phyloP scores from a whole-genome alignment of 1,140 invertebrate genomes.

The Carcinoscorpius rotundicauda region DNA sequence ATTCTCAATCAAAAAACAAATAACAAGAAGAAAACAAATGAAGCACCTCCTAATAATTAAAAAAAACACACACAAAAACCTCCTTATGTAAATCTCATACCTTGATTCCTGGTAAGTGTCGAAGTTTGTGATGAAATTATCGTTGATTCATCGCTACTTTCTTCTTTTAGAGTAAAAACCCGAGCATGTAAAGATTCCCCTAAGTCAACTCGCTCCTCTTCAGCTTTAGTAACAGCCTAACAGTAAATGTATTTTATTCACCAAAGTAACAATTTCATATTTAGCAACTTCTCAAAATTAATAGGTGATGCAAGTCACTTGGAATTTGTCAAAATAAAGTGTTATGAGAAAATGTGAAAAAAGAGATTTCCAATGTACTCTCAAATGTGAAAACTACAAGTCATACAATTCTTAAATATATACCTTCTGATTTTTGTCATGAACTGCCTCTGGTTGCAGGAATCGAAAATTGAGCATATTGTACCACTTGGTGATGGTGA shows the following conservation, averaged over 20 bases:
- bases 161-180: constrained; percentile 44
- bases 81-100: constrained; percentile 17
- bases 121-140: constrained; percentile 93
- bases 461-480: constrained; percentile 82
- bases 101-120: constrained; percentile 81
- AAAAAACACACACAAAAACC: neutral
- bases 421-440: constrained; percentile 12
- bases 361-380: neutral
- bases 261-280: too few species aligned
- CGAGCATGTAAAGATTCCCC: constrained; percentile 13
- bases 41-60: too few species aligned
- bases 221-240: neutral
- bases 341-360: neutral
- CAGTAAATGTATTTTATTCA: too few species aligned
- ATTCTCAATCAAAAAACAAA: too few species aligned
- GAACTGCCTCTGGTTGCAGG: constrained; percentile 45
- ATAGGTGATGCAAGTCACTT: too few species aligned
- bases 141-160: constrained; percentile 92
- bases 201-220: constrained; percentile 29
- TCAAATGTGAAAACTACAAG: neutral
- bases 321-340: too few species aligned
- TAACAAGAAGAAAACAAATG: too few species aligned
- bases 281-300: too few species aligned
- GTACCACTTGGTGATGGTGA: constrained; percentile 78
- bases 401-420: neutral